These are phyloP conservation scores for Apoda limacodes DNA, from an alignment of 2,888 invertebrate genomes.

Conservation along the genomic window DNA sequence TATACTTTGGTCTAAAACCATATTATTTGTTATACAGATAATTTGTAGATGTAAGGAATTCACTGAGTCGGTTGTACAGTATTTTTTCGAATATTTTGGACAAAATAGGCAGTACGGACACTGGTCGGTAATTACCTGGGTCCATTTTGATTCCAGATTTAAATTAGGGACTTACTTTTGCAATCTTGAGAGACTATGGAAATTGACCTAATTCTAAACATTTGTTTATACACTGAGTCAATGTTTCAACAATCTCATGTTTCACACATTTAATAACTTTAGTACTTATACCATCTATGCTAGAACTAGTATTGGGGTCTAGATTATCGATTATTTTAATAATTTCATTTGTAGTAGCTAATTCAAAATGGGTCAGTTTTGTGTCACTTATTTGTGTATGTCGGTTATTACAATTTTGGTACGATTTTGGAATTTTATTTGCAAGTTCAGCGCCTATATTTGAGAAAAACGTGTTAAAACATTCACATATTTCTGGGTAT, in stretches of 20 bases:
- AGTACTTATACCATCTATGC: slow-evolving; percentile 7
- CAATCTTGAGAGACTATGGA: slow-evolving; percentile 15
- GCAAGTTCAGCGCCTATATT: slow-evolving; percentile 1
- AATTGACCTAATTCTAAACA: slow-evolving; percentile 8
- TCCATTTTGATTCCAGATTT: slow-evolving; percentile 16
- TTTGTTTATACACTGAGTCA: slow-evolving; percentile 8
- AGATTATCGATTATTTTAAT: slow-evolving; percentile 2
- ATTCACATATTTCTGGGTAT: slow-evolving; percentile 1
- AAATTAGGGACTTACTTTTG: slow-evolving; percentile 18
- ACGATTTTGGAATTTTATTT: background rate
- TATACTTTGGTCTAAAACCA: background rate
- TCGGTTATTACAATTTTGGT: background rate
- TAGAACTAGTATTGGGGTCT: slow-evolving; percentile 9
- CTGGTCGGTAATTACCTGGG: slow-evolving; percentile 16
- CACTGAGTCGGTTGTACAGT: background rate
- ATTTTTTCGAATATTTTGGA: slow-evolving; percentile 4
- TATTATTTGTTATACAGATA: background rate
- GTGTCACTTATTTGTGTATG: no score
- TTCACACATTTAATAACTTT: slow-evolving; percentile 8
- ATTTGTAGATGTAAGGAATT: background rate
- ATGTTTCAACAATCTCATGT: slow-evolving; percentile 1
- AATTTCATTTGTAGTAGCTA: background rate
- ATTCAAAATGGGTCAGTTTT: background rate
- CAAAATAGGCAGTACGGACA: slow-evolving; percentile 9
- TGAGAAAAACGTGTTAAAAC: slow-evolving; percentile 7